A percentile compares a stretch with the other conserved stretches of the same genome.
These are phyloP conservation scores for Caenorhabditis remanei DNA, from an alignment of 1,140 invertebrate species.

Conservation along the genomic window DNA sequence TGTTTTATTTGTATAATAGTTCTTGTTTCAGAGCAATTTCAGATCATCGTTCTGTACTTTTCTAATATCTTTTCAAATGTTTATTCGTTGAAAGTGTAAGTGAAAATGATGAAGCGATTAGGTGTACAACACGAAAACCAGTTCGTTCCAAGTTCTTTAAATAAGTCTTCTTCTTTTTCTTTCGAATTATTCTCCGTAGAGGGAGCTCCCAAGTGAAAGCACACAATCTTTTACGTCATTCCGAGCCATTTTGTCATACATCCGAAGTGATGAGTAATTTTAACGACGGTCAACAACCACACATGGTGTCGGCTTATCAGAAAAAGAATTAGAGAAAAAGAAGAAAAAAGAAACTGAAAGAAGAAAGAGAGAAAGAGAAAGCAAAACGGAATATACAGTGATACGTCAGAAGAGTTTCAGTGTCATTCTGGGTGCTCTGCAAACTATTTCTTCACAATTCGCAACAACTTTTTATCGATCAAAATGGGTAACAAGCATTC, in stretches of 20 bases:
- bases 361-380: conserved; percentile 16
- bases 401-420: conserved; percentile 3
- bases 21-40: conserved; percentile 2
- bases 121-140: not conserved
- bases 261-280: conserved; percentile 33
- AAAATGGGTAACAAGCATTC: conserved; percentile 25
- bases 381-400: conserved; percentile 15
- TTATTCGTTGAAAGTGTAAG: conserved; percentile 44
- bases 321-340: not conserved
- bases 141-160: conserved; percentile 16
- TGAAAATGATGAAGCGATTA: not conserved
- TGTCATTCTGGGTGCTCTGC: conserved; percentile 2
- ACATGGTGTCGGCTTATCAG: conserved; percentile 22
- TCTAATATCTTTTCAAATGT: not conserved
- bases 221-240: conserved; percentile 38
- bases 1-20: not conserved
- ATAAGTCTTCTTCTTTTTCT: not conserved
- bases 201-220: not conserved
- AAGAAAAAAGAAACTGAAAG: not conserved
- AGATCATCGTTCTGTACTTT: not conserved
- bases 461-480: not conserved
- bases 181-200: not conserved
- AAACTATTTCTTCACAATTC: not conserved
- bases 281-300: conserved; percentile 42
- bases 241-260: not conserved